Evolutionary conservation across 1,140 invertebrate species (phyloP).

Genomic region (Lucilia cuprina): DNA sequence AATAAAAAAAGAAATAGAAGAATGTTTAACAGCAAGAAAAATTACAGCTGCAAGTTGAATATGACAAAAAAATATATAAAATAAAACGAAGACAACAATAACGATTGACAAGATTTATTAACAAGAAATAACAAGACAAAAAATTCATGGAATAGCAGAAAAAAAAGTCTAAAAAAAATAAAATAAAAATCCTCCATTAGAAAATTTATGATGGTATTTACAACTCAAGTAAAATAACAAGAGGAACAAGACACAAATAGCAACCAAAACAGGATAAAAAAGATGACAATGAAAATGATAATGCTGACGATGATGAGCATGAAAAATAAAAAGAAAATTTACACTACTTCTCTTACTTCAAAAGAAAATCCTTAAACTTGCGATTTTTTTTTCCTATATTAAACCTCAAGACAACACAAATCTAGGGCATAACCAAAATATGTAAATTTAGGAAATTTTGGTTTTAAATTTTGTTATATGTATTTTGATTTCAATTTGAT

Average conservation of each 20-base stretch:
- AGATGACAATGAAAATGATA: background rate
- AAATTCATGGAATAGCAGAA: background rate
- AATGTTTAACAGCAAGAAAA: too few relatives aligned
- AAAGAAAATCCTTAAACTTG: too few relatives aligned
- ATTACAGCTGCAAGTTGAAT: too few relatives aligned
- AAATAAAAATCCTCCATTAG: conserved; percentile 6
- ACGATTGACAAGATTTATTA: background rate
- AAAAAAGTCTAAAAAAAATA: background rate
- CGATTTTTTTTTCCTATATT: too few relatives aligned
- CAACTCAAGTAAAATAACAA: background rate
- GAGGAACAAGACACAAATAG: background rate
- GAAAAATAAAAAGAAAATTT: too few relatives aligned
- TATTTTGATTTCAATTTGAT: too few relatives aligned
- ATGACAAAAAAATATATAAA: background rate
- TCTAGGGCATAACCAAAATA: too few relatives aligned
- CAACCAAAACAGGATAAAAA: background rate
- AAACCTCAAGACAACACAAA: too few relatives aligned
- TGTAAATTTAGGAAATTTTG: too few relatives aligned
- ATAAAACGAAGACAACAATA: background rate
- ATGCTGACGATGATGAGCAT: too few relatives aligned
- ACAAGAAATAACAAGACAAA: background rate
- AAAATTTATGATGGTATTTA: background rate
- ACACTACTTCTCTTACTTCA: too few relatives aligned
- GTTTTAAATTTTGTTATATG: too few relatives aligned
- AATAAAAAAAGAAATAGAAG: background rate